phyloP scores from a whole-genome alignment of 1,140 invertebrate genomes.

The Dendroctonus valens region DNA sequence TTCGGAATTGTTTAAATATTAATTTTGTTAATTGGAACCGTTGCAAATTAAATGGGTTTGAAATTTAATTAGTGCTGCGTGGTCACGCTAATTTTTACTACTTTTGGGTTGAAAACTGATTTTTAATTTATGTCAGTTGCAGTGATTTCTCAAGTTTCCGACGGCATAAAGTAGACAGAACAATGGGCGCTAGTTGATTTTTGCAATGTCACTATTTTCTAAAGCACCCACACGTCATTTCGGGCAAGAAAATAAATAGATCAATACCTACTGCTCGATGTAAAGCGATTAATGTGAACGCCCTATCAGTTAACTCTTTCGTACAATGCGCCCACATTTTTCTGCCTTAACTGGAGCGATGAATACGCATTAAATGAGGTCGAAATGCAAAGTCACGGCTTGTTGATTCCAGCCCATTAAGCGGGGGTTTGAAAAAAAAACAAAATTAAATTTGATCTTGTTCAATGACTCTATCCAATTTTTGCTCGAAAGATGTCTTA shows the following conservation, averaged over 20 bases:
- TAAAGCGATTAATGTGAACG: conserved; percentile 9
- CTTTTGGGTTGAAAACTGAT: too few relatives aligned
- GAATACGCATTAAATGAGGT: conserved; percentile 16
- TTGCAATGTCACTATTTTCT: background rate
- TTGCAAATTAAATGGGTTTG: too few relatives aligned
- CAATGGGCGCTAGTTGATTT: too few relatives aligned
- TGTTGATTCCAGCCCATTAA: conserved; percentile 4
- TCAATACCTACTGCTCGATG: conserved; percentile 2
- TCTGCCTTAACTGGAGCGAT: conserved; percentile 15
- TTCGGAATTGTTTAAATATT: too few relatives aligned
- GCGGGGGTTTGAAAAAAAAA: conserved; percentile 1
- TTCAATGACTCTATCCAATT: background rate
- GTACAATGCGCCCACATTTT: conserved; percentile 17
- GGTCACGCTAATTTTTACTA: too few relatives aligned
- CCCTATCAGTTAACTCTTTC: conserved; percentile 17
- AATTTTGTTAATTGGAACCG: too few relatives aligned
- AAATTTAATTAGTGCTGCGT: too few relatives aligned
- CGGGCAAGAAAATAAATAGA: conserved; percentile 1
- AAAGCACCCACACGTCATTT: background rate
- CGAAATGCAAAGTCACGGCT: conserved; percentile 15
- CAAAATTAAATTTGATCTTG: background rate
- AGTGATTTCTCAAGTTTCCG: too few relatives aligned
- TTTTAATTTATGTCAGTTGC: too few relatives aligned
- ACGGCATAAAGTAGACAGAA: too few relatives aligned
- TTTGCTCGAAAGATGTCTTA: background rate